Conservation (phyloP, 2,113 vertebrate species). For the Aegotheles bennettii region DNA sequence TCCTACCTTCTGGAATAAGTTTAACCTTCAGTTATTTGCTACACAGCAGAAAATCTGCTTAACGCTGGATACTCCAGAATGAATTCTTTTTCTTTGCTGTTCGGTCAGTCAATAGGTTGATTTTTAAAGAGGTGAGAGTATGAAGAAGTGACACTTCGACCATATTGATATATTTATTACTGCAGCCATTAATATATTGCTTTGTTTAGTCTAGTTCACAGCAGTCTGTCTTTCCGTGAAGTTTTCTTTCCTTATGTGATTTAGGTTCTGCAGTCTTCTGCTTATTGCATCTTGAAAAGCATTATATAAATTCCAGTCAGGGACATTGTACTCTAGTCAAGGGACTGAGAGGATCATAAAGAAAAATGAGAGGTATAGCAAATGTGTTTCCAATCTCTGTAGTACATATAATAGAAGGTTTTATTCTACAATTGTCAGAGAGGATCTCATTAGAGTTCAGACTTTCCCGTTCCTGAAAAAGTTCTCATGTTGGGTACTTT, state of each 20-base stretch:
- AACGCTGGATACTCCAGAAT: not conserved
- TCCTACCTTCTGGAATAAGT: not conserved
- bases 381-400: constrained; percentile 58
- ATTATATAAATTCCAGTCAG: constrained; percentile 44
- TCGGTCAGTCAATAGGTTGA: not conserved
- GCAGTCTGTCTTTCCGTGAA: not conserved
- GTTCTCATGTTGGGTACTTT: constrained; percentile 51
- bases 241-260: constrained; percentile 7
- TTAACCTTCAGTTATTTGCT: not conserved
- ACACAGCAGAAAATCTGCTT: not conserved
- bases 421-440: constrained; percentile 58
- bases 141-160: not conserved
- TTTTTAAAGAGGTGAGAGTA: not conserved
- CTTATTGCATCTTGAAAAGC: constrained; percentile 38
- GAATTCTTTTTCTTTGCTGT: not conserved
- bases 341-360: constrained; percentile 21
- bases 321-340: constrained; percentile 40
- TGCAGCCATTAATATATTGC: not conserved
- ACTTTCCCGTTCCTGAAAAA: constrained; percentile 54
- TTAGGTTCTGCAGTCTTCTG: constrained; percentile 8
- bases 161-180: constrained; percentile 3
- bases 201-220: not conserved
- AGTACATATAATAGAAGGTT: constrained; percentile 49
- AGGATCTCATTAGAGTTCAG: constrained; percentile 59
- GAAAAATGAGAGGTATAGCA: constrained; percentile 44